These are phyloP conservation scores for Decapterus maruadsi DNA, from an alignment of 2,797 vertebrate genomes.

Conservation along the genomic window DNA sequence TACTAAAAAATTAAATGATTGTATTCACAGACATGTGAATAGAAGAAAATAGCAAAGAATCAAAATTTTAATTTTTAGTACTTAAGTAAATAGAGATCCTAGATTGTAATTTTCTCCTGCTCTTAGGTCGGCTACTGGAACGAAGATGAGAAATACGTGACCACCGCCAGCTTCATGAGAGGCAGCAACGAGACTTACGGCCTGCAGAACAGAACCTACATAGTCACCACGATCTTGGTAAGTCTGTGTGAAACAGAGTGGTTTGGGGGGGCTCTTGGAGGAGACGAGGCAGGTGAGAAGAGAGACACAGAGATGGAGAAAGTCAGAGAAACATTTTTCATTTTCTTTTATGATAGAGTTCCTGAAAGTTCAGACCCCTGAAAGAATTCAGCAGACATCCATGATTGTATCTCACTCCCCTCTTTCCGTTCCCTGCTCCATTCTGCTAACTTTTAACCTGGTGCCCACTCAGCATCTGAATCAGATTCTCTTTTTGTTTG, in stretches of 20 bases:
- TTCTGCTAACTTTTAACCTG: constrained; percentile 34
- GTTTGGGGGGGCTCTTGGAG: neutral
- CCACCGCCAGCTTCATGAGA: constrained; percentile 88
- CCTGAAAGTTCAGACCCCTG: constrained; percentile 47
- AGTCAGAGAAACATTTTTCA: constrained; percentile 41
- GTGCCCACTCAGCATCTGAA: constrained; percentile 41
- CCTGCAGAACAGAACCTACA: constrained; percentile 96
- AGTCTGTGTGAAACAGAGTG: constrained; percentile 71
- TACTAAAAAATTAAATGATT: neutral
- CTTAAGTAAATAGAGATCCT: neutral
- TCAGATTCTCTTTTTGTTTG: constrained; percentile 35
- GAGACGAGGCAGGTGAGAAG: neutral
- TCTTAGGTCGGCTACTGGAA: constrained; percentile 98
- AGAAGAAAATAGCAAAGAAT: neutral
- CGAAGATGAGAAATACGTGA: constrained; percentile 96
- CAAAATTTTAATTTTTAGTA: neutral
- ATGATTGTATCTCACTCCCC: constrained; percentile 51
- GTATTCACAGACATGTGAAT: neutral
- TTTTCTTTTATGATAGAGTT: constrained; percentile 63
- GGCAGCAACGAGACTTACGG: constrained; percentile 91
- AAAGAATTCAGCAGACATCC: constrained; percentile 47
- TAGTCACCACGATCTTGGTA: constrained; percentile 98
- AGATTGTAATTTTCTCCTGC: constrained; percentile 4
- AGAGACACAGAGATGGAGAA: constrained; percentile 22
- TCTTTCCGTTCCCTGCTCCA: constrained; percentile 14